These are phyloP conservation scores for Hemicentrotus pulcherrimus DNA, from an alignment of 35 echinoderm and acorn worm genomes.

Conservation along the genomic window DNA sequence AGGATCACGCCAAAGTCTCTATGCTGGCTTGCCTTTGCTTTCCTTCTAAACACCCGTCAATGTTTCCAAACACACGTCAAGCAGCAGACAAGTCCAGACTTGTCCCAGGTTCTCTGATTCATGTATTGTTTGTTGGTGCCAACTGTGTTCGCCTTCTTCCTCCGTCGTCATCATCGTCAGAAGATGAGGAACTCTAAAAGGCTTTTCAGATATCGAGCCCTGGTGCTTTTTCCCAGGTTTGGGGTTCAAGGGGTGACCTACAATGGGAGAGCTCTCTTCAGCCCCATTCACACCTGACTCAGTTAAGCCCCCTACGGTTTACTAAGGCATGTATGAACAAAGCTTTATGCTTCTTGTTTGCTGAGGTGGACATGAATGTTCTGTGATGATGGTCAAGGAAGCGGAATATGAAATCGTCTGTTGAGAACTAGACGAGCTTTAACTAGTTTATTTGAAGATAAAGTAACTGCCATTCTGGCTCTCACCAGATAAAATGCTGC, in stretches of 20 bases:
- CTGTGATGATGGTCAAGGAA: too few species aligned
- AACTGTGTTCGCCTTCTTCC: not conserved
- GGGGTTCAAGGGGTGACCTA: conserved; percentile 7
- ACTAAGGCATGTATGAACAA: too few species aligned
- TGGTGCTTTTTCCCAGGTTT: not conserved
- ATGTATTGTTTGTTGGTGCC: not conserved
- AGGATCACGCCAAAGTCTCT: not conserved
- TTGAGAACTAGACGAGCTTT: not conserved
- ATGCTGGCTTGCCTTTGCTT: not conserved
- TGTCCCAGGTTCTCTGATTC: not conserved
- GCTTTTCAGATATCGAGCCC: not conserved
- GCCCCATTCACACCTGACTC: too few species aligned
- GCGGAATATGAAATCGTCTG: not conserved
- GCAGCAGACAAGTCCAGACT: conserved; percentile 7
- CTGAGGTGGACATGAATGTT: not conserved
- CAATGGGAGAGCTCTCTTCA: not conserved
- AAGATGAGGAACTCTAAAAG: not conserved
- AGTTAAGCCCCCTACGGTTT: too few species aligned
- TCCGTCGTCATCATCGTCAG: not conserved
- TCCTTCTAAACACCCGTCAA: not conserved
- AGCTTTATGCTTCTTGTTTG: not conserved
- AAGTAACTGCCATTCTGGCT: too few species aligned
- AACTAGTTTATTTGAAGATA: not conserved
- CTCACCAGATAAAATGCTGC: not conserved
- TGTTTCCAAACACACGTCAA: not conserved